Conservation (phyloP, 2,113 vertebrate genomes). For the Sinocyclocheilus maitianheensis region DNA sequence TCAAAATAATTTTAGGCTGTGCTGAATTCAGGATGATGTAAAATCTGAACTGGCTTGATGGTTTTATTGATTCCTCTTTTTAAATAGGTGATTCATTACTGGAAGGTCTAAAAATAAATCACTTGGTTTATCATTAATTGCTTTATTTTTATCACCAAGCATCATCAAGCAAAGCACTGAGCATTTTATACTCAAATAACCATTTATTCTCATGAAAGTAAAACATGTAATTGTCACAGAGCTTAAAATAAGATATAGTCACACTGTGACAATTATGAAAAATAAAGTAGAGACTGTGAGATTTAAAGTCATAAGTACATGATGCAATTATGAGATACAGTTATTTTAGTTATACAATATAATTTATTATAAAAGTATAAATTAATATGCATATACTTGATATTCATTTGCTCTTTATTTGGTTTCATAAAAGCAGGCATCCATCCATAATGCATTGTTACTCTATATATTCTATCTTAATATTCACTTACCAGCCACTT, state of each 20-base stretch:
- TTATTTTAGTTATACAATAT: too few species aligned
- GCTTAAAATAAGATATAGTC: background rate
- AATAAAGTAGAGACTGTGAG: too few species aligned
- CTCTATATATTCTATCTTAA: too few species aligned
- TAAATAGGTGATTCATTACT: background rate
- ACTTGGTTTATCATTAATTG: background rate
- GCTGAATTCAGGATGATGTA: background rate
- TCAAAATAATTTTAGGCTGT: constrained; percentile 15
- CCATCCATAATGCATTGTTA: too few species aligned
- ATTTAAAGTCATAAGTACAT: too few species aligned
- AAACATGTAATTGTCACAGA: background rate
- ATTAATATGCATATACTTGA: too few species aligned
- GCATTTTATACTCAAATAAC: background rate
- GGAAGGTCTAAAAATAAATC: background rate
- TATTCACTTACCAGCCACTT: too few species aligned
- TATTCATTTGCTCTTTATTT: too few species aligned
- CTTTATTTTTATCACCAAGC: background rate
- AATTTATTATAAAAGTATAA: too few species aligned
- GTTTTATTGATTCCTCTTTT: background rate
- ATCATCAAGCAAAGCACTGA: background rate
- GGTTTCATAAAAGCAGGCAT: too few species aligned
- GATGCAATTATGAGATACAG: too few species aligned
- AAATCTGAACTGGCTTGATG: background rate
- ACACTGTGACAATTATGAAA: background rate
- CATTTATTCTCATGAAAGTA: background rate